Base-by-base conservation (phyloP, 1,140 invertebrate genomes). In the Heliconius melpomene region DNA sequence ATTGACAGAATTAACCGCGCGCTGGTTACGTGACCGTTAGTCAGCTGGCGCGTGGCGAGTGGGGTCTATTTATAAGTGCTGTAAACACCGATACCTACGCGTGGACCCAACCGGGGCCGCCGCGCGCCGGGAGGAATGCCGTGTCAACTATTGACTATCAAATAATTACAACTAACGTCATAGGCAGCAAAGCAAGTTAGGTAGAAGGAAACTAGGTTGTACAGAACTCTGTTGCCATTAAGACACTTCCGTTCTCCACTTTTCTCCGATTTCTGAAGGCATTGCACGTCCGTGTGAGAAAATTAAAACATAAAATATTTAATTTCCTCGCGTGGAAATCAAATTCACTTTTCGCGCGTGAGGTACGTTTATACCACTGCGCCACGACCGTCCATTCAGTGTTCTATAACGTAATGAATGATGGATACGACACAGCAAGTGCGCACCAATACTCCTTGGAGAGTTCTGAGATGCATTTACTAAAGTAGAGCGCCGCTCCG, bases 21-120 rank as follows among this genome's bases (percentile, higher is more conserved):
- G 32, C 32, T 36, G 74, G 74, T 66, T 76, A 66, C 74, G 36
- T 76, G 74, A 76, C 57, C 40, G 74, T 76, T 76, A 76, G 74
- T 76, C 74, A 76, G 74, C 40, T 76, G 74, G 54, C 74, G 54
- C 54, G 18, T 11, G 60, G 23, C 26, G 60, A 13, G 60, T 66
- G 9, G 23, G 20, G n/a, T 16, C 60, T 66, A 66, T 66, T 66
- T 66, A 66, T 66, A 66, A 66, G 60, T 13, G 60, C 60, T 66
- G 60, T 66, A 66, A 66, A 66, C 60, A 66, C 60, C 23, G 13
- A 66, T 26, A 29, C 60, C 23, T 66, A 11, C 60, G 60, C 9
- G 40, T 13, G 40, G 9, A 5, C 40, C 29, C 23, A 66, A 66
- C 23, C 3, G 23, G 57, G 57, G 26, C n/a, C 57, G 23, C 9